Base-by-base conservation (phyloP, 1,140 invertebrate species). In the Physella acuta region DNA sequence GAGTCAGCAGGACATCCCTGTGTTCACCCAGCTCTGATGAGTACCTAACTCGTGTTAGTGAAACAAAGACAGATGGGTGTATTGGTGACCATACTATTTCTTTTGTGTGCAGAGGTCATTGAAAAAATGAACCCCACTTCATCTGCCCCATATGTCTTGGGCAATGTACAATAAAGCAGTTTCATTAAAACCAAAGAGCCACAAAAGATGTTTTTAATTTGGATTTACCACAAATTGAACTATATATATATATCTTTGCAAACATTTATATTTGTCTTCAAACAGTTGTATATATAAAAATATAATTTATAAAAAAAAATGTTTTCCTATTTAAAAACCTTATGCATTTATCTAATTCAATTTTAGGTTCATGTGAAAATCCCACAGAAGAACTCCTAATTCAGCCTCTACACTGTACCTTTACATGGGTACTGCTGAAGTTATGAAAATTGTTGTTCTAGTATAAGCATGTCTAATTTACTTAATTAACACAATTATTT, bases 331-430 rank as follows among this genome's bases (percentile, higher is more conserved):
- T n/a, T n/a, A 16, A 20, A 1, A n/a, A 20, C 8, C 4, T 64
- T n/a, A 17, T 34, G 44, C 3, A 2, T 30, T 59, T 55, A 20
- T 51, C 28, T 34, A 2, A 24, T 44, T 72, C 8, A 59, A 8
- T 70, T 71, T 37, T 63, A 76, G 74, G 72, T 76, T 49, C 70
- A 73, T 24, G 68, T 76, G 36, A 76, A 73, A 49, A 61, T 72
- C 33, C 70, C 74, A 36, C 51, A 73, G 63, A 76, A 76, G 52
- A 73, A 71, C 49, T 73, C 64, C 55, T 70, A 68, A 71, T n/a
- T n/a, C n/a, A n/a, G n/a, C n/a, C n/a, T n/a, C n/a, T n/a, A n/a
- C n/a, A n/a, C n/a, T n/a, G n/a, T n/a, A n/a, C n/a, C n/a, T n/a
- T n/a, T n/a, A n/a, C n/a, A n/a, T n/a, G n/a, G n/a, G n/a, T n/a